Evolutionary conservation across 2,888 invertebrate species (phyloP).

Genomic region (Phragmatobia fuliginosa): DNA sequence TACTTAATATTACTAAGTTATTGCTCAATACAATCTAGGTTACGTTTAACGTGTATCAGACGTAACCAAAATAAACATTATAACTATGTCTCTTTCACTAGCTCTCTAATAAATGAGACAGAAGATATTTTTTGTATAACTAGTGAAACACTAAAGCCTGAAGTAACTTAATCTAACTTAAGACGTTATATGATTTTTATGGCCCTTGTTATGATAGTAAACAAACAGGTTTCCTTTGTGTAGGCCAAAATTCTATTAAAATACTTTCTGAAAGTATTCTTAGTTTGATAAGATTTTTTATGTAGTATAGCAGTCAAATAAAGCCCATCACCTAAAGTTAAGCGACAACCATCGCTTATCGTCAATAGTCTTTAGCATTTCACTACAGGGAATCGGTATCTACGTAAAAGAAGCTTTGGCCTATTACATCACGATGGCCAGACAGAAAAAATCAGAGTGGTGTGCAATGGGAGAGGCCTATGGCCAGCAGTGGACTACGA

Average conservation of each 20-base stretch:
- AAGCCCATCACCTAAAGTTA: too few relatives aligned
- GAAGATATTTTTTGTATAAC: neutral
- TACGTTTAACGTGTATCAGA: neutral
- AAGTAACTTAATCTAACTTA: slow-evolving; percentile 17
- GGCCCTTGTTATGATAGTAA: slow-evolving; percentile 5
- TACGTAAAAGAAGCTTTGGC: too few relatives aligned
- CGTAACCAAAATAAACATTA: neutral
- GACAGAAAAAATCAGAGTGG: too few relatives aligned
- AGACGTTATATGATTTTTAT: slow-evolving; percentile 11
- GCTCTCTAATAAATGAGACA: neutral
- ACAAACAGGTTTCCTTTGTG: slow-evolving; percentile 8
- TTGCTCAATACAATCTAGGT: neutral
- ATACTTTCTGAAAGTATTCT: too few relatives aligned
- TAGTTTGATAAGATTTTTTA: too few relatives aligned
- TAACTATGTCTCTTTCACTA: neutral
- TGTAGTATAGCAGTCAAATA: too few relatives aligned
- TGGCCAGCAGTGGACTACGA: too few relatives aligned
- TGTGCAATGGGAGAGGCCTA: too few relatives aligned
- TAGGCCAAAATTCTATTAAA: neutral
- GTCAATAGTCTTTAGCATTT: too few relatives aligned
- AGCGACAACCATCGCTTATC: too few relatives aligned
- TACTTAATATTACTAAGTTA: neutral
- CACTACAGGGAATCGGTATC: too few relatives aligned
- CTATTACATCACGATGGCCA: too few relatives aligned
- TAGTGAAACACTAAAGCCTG: neutral